Evolutionary conservation across 2,797 vertebrate genomes (phyloP).

Genomic region (Hypotaenidia philippensis): DNA sequence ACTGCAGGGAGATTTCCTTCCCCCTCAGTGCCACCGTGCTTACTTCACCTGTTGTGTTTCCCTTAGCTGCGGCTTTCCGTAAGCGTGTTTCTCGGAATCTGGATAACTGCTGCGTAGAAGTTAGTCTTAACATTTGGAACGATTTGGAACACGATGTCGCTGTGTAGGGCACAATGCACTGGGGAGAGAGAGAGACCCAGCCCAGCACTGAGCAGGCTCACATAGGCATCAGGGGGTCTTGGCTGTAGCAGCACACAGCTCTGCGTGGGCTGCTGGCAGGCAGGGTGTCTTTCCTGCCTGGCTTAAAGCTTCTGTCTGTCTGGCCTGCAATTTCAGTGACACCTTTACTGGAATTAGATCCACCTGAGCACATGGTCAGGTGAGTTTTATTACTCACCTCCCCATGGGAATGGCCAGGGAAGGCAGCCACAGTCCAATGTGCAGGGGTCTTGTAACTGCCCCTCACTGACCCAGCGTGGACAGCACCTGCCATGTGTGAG

Average conservation of each 20-base stretch:
- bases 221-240: not conserved
- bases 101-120: not conserved
- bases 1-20: conserved; percentile 62
- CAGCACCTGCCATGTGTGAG: fast-evolving
- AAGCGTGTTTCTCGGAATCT: conserved; percentile 21
- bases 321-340: not conserved
- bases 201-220: not conserved
- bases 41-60: conserved; percentile 50
- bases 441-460: fast-evolving
- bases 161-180: not conserved
- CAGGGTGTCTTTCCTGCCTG: not conserved
- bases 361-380: not conserved
- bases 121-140: not conserved
- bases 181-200: not conserved
- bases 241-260: not conserved
- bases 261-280: not conserved
- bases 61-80: conserved; percentile 16
- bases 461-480: fast-evolving
- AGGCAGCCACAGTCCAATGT: not conserved
- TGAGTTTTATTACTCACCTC: not conserved
- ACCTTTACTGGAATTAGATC: not conserved
- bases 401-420: not conserved
- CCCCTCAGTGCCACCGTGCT: conserved; percentile 16
- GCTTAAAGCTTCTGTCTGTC: not conserved
- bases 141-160: not conserved